These are phyloP conservation scores for Dasypolia templi DNA, from an alignment of 2,888 invertebrate species.

Conservation along the genomic window DNA sequence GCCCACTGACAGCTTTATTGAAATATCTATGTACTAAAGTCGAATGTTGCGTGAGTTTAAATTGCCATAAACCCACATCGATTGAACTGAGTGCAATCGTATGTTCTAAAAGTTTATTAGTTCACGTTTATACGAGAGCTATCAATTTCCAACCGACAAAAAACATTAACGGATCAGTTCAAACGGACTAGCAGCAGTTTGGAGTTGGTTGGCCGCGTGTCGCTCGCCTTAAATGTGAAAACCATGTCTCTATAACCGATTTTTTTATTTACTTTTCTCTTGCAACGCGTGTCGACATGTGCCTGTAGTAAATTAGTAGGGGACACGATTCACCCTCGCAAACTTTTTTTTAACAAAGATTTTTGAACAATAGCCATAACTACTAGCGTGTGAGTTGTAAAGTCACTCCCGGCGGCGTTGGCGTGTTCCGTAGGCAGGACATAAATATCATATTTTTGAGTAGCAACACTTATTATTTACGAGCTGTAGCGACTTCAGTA, in stretches of 20 bases:
- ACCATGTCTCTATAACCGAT: conserved; percentile 82
- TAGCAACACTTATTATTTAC: conserved; percentile 32
- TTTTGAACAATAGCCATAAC: conserved; percentile 88
- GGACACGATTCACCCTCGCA: conserved; percentile 87
- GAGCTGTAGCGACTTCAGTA: background rate
- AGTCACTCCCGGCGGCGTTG: conserved; percentile 84
- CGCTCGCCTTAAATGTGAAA: conserved; percentile 84
- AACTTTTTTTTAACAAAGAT: conserved; percentile 86
- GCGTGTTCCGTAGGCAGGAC: conserved; percentile 60
- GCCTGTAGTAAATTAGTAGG: conserved; percentile 89
- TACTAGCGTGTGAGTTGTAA: conserved; percentile 87
- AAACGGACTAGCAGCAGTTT: conserved; percentile 75
- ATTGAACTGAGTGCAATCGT: conserved; percentile 76
- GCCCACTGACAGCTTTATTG: conserved; percentile 55
- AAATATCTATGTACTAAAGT: conserved; percentile 53
- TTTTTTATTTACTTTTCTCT: conserved; percentile 85
- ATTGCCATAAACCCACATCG: conserved; percentile 79
- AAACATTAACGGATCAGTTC: conserved; percentile 75
- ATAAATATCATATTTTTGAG: conserved; percentile 60
- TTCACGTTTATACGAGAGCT: conserved; percentile 74
- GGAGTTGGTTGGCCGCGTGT: conserved; percentile 73
- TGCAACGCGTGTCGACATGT: conserved; percentile 89
- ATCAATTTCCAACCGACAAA: conserved; percentile 81
- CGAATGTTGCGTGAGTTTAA: conserved; percentile 71
- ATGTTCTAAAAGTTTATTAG: conserved; percentile 77